These are phyloP conservation scores for Sebastes hubbsi DNA, from an alignment of 2,797 vertebrate species.

Conservation along the genomic window DNA sequence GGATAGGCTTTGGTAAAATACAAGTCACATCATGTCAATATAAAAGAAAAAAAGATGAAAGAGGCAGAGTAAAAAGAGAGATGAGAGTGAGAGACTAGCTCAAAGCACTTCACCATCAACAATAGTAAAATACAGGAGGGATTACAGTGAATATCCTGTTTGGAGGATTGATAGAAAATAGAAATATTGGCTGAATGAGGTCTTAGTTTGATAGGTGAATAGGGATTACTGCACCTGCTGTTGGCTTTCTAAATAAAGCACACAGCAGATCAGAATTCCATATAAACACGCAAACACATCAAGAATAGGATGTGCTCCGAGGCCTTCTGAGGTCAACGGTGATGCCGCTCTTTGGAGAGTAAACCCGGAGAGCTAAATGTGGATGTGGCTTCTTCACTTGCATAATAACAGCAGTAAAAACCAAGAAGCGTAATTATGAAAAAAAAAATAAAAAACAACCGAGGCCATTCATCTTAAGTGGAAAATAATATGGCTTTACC, in stretches of 20 bases:
- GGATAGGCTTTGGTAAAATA: background rate
- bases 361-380: conserved; percentile 41
- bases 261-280: background rate
- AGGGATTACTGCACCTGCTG: conserved; percentile 38
- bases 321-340: conserved; percentile 28
- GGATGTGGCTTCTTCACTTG: conserved; percentile 34
- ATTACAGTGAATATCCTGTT: conserved; percentile 52
- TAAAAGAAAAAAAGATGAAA: conserved; percentile 42
- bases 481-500: conserved; percentile 63
- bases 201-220: conserved; percentile 24
- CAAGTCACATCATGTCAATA: conserved; percentile 46
- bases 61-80: conserved; percentile 13
- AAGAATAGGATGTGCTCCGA: background rate
- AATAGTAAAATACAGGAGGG: conserved; percentile 38
- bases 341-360: conserved; percentile 8
- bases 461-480: conserved; percentile 47
- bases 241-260: conserved; percentile 7
- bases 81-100: conserved; percentile 18
- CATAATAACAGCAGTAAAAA: conserved; percentile 55
- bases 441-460: conserved; percentile 25
- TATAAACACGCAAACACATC: background rate
- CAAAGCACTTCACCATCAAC: conserved; percentile 45
- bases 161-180: conserved; percentile 37
- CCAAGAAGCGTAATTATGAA: conserved; percentile 28
- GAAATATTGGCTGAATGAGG: conserved; percentile 28